phyloP scores from a whole-genome alignment of 1,140 invertebrate species.

The Scylla paramamosain region DNA sequence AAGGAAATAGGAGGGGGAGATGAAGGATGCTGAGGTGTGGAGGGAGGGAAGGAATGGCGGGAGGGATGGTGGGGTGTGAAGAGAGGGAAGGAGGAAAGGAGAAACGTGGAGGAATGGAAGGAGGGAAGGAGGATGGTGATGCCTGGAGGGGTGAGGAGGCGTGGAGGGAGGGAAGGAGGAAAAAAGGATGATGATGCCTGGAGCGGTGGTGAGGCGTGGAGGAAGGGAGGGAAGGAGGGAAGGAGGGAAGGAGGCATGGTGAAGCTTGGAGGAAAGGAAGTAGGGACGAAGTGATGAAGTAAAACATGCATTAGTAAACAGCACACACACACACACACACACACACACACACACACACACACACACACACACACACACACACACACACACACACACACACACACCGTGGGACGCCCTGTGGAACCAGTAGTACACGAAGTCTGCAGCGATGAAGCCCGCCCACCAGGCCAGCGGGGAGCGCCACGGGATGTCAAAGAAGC shows the following conservation, averaged over 20 bases:
- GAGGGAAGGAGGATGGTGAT: neutral
- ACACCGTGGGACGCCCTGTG: conserved; percentile 86
- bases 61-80: neutral
- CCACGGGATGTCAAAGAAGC: conserved; percentile 87
- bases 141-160: neutral
- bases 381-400: conserved; percentile 34
- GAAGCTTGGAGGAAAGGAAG: neutral
- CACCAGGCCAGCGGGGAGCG: conserved; percentile 89
- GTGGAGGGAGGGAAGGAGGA: neutral
- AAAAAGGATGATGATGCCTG: no score
- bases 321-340: neutral
- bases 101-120: neutral
- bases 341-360: neutral
- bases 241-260: no score
- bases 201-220: neutral
- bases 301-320: neutral
- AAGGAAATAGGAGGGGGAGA: no score
- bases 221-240: neutral
- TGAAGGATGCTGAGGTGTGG: neutral
- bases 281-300: neutral
- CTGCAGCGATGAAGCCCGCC: conserved; percentile 87
- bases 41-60: neutral
- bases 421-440: conserved; percentile 96
- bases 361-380: neutral
- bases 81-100: neutral